phyloP scores from a whole-genome alignment of 1,140 invertebrate species.

The Diachasmimorpha longicaudata region DNA sequence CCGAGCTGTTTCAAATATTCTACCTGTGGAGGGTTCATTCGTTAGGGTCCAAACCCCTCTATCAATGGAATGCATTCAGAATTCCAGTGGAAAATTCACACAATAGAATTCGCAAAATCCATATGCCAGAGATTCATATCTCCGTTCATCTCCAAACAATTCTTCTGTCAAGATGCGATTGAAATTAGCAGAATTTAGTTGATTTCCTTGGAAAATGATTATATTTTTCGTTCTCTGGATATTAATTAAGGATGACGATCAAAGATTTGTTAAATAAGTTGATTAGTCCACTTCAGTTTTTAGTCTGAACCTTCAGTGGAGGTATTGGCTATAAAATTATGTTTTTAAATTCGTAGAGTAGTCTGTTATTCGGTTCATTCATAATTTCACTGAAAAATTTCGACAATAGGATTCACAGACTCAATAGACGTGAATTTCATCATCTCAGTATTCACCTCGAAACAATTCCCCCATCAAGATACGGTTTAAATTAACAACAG shows the following conservation, averaged over 20 bases:
- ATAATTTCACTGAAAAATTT: no score
- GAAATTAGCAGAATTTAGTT: not conserved
- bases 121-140: not conserved
- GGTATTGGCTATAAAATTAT: not conserved
- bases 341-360: no score
- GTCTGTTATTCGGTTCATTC: no score
- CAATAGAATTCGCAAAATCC: no score
- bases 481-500: not conserved
- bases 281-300: not conserved
- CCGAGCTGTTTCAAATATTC: not conserved
- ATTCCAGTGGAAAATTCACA: no score
- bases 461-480: not conserved
- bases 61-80: no score
- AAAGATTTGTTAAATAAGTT: not conserved
- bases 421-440: not conserved
- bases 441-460: not conserved
- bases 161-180: not conserved
- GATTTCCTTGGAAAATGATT: not conserved
- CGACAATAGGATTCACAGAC: no score
- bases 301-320: not conserved
- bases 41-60: no score
- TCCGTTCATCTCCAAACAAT: not conserved
- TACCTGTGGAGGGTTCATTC: not conserved
- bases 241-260: no score
- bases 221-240: not conserved